Evolutionary conservation across 1,140 invertebrate genomes (phyloP).

Genomic region (Brachionus asplanchnoidis): DNA sequence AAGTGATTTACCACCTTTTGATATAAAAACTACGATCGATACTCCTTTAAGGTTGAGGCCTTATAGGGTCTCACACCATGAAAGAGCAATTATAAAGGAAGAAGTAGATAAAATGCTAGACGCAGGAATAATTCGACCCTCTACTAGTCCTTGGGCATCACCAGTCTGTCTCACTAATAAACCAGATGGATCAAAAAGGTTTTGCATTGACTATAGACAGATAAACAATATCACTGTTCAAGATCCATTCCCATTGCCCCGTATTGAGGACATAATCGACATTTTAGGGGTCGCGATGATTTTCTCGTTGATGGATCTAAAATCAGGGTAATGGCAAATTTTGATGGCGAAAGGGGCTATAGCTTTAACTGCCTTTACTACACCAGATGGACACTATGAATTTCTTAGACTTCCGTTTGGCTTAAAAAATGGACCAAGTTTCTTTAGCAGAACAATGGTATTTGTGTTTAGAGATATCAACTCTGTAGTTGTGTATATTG

Average conservation of each 20-base stretch:
- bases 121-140: slow-evolving; percentile 9
- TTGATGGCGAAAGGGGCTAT: not conserved
- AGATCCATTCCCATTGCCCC: not conserved
- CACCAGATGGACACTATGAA: slow-evolving; percentile 2
- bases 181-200: slow-evolving; percentile 54
- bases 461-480: slow-evolving; percentile 41
- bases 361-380: not conserved
- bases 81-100: slow-evolving; percentile 4
- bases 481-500: slow-evolving; percentile 3
- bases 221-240: not conserved
- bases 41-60: not conserved
- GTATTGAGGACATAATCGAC: not conserved
- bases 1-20: not conserved
- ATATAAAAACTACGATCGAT: slow-evolving; percentile 13
- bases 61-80: not conserved
- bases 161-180: slow-evolving; percentile 52
- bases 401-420: slow-evolving; percentile 43
- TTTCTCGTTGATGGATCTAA: slow-evolving; percentile 6
- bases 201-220: slow-evolving; percentile 58
- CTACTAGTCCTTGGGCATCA: not conserved
- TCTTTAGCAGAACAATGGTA: slow-evolving; percentile 49
- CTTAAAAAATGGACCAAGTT: slow-evolving; percentile 42
- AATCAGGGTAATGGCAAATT: slow-evolving; percentile 9
- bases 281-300: not conserved
- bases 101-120: slow-evolving; percentile 11